These are phyloP conservation scores for Notodonta ziczac DNA, from an alignment of 2,888 invertebrate species.

Conservation along the genomic window DNA sequence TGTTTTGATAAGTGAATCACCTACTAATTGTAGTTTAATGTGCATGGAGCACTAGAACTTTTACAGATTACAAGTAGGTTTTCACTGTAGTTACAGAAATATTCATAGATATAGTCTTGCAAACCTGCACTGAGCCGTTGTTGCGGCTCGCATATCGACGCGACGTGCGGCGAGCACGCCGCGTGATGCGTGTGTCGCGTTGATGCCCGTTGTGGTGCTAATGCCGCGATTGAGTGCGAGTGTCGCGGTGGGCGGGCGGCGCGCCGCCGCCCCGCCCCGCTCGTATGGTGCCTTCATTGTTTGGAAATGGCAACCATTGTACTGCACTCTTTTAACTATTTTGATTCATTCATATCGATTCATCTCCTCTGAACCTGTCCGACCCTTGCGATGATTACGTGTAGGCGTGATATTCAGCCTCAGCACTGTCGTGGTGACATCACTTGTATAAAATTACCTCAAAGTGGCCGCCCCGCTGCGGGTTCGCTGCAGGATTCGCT, in stretches of 20 bases:
- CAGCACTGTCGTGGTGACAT: background rate
- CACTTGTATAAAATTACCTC: background rate
- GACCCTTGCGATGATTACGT: slow-evolving; percentile 1
- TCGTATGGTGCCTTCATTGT: background rate
- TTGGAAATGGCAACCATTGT: slow-evolving; percentile 10
- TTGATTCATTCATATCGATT: background rate
- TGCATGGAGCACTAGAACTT: too few relatives aligned
- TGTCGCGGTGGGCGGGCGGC: background rate
- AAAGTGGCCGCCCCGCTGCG: too few relatives aligned
- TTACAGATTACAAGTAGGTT: too few relatives aligned
- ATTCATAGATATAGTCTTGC: too few relatives aligned
- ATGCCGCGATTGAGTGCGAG: background rate
- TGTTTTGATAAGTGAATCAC: too few relatives aligned
- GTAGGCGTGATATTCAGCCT: background rate
- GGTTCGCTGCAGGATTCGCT: too few relatives aligned
- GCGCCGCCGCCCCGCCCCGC: background rate
- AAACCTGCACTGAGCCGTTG: background rate
- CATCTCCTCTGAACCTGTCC: background rate
- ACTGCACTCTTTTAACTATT: background rate
- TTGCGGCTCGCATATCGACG: background rate
- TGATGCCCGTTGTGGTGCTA: background rate
- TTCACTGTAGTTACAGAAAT: too few relatives aligned
- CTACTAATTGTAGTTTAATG: too few relatives aligned
- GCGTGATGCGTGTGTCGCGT: background rate
- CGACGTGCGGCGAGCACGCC: background rate